These are phyloP conservation scores for Mormyrus iriodes DNA, from an alignment of 2,113 vertebrate genomes.

Conservation along the genomic window DNA sequence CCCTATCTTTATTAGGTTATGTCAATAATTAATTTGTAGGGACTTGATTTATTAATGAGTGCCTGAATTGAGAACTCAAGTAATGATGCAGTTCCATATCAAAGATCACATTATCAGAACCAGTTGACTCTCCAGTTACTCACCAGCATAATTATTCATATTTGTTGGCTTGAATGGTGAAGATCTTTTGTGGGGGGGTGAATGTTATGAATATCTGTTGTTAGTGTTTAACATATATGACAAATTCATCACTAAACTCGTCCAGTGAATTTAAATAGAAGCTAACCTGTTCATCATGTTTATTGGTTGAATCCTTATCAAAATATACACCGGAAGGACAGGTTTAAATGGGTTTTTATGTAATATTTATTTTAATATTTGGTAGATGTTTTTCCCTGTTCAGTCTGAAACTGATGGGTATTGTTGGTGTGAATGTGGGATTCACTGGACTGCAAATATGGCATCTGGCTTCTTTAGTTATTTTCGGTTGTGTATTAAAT, in stretches of 20 bases:
- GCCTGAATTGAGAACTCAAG: not conserved
- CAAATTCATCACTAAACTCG: not conserved
- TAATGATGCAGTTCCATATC: not conserved
- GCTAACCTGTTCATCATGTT: not conserved
- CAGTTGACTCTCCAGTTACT: not conserved
- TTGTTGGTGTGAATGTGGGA: not conserved
- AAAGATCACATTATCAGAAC: not conserved
- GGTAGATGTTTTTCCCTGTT: not conserved
- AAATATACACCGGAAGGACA: not conserved
- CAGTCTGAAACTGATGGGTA: not conserved
- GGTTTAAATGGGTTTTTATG: not conserved
- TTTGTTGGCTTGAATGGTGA: not conserved
- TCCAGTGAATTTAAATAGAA: not conserved
- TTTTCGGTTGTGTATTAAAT: not conserved
- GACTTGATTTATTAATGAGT: slow-evolving; percentile 15
- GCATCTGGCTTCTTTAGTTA: not conserved
- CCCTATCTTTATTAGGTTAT: not conserved
- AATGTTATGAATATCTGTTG: not conserved
- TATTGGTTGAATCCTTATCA: not conserved
- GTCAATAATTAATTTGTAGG: slow-evolving; percentile 12
- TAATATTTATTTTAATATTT: not conserved
- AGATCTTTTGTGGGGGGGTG: not conserved
- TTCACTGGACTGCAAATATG: not conserved
- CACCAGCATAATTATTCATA: not conserved
- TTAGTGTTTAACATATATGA: not conserved